Conservation (phyloP, 2,888 invertebrate genomes). For the Xylota sylvarum region DNA sequence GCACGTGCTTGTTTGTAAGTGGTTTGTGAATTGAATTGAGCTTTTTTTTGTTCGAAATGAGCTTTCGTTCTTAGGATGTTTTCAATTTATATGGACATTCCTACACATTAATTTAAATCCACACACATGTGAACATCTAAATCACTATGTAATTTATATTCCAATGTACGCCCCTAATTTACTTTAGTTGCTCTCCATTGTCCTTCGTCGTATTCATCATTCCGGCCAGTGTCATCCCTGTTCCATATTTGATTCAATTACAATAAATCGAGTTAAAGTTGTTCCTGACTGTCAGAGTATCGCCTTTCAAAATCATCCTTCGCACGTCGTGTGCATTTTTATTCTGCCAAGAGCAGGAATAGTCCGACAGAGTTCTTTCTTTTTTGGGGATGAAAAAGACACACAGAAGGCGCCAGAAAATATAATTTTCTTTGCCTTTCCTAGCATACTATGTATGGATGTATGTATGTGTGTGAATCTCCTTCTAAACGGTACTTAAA, state of each 20-base stretch:
- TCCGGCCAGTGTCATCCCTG: background rate
- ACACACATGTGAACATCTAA: slow-evolving; percentile 28
- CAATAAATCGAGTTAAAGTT: slow-evolving; percentile 50
- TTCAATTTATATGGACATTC: too few relatives aligned
- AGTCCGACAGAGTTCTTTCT: slow-evolving; percentile 3
- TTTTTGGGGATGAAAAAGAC: slow-evolving; percentile 24
- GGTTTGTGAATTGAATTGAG: slow-evolving; percentile 64
- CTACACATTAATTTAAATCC: background rate
- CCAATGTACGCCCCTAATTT: slow-evolving; percentile 49
- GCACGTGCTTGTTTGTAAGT: slow-evolving; percentile 33
- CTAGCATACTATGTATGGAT: background rate
- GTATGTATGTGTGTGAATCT: slow-evolving; percentile 12
- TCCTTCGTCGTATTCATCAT: background rate
- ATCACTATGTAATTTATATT: slow-evolving; percentile 38
- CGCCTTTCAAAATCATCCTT: slow-evolving; percentile 31
- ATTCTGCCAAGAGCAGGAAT: slow-evolving; percentile 39
- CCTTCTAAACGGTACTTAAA: slow-evolving; percentile 54
- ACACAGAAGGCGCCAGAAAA: slow-evolving; percentile 40
- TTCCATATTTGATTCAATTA: slow-evolving; percentile 53
- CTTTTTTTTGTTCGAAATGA: slow-evolving; percentile 40
- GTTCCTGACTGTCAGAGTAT: slow-evolving; percentile 1
- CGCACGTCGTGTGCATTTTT: slow-evolving; percentile 2
- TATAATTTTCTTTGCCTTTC: slow-evolving; percentile 41
- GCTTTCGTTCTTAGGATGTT: slow-evolving; percentile 26
- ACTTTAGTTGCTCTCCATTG: slow-evolving; percentile 12